Base-by-base conservation (phyloP, 1,140 invertebrate species). In the Melanaphis sacchari region DNA sequence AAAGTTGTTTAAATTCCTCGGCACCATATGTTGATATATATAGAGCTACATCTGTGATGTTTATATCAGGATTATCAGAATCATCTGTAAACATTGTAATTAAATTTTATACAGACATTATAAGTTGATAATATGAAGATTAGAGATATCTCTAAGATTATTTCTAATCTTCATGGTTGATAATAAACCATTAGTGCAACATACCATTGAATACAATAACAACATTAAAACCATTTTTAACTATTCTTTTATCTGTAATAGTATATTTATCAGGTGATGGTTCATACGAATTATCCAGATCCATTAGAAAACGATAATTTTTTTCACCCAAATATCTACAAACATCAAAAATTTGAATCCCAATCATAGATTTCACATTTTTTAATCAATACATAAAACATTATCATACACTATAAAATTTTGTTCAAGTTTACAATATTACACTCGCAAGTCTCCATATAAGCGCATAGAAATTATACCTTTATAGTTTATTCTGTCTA, bases 181-280 rank as follows among this genome's bases (percentile, higher is more conserved):
- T 11, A 36, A 66, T 8, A 66, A n/a, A n/a, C 41, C 38, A 90
- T 26, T 11, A 22, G 3, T 46, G 31, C 54, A 15, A 94, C 94
- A 49, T 43, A 84, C 49, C 66, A 94, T 81, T 93, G 94, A 94
- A 89, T 36, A 46, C 46, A 76, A 88, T 36, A 87, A 85, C 81
- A 82, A 94, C 93, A 90, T 94, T 93, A 66, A 95, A 94, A 9
- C 94, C 94, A 94, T 95, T 95, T 36, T 94, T 94, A n/a, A 93
- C 40, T 36, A 95, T 93, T 41, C 94, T 89, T 90, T 93, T 81
- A 94, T 94, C 94, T 46, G 93, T 94, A 26, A 95, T 93, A 52
- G 94, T 81, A 36, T 59, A 59, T 85, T 88, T 90, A 59, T 93
- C 87, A 49, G 38, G 40, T 21, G 90, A 93, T 36, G 93, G 76